These are phyloP conservation scores for Oxystoma pomonae DNA, from an alignment of 2,888 invertebrate species.

Conservation along the genomic window DNA sequence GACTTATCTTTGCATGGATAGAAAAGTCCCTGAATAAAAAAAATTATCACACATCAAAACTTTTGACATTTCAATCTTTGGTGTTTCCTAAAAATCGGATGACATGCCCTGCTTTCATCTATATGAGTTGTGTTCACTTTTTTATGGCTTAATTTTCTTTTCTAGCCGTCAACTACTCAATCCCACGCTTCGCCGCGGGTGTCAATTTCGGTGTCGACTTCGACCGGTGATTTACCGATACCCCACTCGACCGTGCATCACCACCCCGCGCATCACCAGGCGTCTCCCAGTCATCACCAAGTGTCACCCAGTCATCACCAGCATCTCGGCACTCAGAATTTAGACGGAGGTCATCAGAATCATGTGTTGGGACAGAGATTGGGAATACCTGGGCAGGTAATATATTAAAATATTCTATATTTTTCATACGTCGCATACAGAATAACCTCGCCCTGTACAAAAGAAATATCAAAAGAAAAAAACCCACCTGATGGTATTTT, in stretches of 20 bases:
- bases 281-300: constrained; percentile 15
- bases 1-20: no score
- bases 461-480: neutral
- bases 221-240: constrained; percentile 26
- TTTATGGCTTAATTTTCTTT: no score
- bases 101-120: no score
- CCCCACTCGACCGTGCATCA: constrained; percentile 29
- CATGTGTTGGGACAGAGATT: constrained; percentile 23
- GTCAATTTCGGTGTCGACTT: constrained; percentile 29
- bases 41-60: no score
- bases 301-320: constrained; percentile 14
- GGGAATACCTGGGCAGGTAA: constrained; percentile 15
- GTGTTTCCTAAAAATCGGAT: no score
- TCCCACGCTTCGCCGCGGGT: constrained; percentile 31
- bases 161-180: constrained; percentile 30
- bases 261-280: constrained; percentile 19
- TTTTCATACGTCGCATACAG: neutral
- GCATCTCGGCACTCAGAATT: constrained; percentile 16
- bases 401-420: neutral
- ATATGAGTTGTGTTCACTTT: no score
- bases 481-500: no score
- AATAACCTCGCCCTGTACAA: neutral
- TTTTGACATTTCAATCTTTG: no score
- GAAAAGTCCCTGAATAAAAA: no score
- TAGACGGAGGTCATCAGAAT: constrained; percentile 23